These are phyloP conservation scores for Syngnathus typhle DNA, from an alignment of 2,113 vertebrate genomes.

Conservation along the genomic window DNA sequence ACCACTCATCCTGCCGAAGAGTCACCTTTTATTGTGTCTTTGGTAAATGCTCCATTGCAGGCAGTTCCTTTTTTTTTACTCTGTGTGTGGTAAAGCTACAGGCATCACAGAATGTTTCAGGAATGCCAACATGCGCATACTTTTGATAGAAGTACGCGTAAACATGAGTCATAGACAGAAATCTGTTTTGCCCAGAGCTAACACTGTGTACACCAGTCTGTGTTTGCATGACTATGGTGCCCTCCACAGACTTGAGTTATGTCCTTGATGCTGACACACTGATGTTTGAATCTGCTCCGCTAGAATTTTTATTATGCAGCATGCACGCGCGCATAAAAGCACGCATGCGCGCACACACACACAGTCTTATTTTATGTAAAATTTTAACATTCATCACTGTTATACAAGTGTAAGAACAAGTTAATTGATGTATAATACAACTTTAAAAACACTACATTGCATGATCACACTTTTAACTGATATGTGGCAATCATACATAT, in stretches of 20 bases:
- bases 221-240: not conserved
- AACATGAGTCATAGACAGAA: slow-evolving; percentile 30
- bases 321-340: not conserved
- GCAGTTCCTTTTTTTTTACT: not conserved
- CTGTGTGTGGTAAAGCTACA: not conserved
- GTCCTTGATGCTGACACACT: slow-evolving; percentile 12
- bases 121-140: not conserved
- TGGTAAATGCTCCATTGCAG: not conserved
- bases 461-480: too few species aligned
- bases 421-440: too few species aligned
- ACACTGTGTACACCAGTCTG: not conserved
- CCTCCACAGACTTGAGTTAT: not conserved
- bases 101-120: not conserved
- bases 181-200: slow-evolving; percentile 12
- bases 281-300: slow-evolving; percentile 14
- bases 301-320: slow-evolving; percentile 4
- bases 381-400: too few species aligned
- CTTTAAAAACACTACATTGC: too few species aligned
- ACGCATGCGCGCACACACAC: too few species aligned
- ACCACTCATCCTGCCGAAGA: not conserved
- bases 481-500: too few species aligned
- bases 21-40: not conserved
- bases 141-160: slow-evolving; percentile 7
- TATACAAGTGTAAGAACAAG: too few species aligned
- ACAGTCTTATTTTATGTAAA: too few species aligned